Evolutionary conservation across 2,113 vertebrate species (phyloP).

Genomic region (Channa argus): DNA sequence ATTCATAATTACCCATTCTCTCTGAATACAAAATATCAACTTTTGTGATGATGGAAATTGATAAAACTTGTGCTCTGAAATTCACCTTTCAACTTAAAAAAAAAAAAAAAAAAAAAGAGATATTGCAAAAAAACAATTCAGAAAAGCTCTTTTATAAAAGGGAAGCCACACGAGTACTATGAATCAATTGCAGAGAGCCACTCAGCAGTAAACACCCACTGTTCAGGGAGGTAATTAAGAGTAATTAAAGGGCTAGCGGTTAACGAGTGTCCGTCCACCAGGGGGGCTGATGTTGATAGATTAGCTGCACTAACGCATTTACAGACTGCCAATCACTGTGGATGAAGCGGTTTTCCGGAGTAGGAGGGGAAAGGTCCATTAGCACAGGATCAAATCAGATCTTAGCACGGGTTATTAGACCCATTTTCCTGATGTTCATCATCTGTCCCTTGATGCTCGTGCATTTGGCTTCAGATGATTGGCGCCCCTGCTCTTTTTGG

Average conservation of each 20-base stretch:
- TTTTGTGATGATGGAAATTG: background rate
- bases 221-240: constrained; percentile 80
- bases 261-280: constrained; percentile 78
- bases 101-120: background rate
- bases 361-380: constrained; percentile 83
- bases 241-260: constrained; percentile 82
- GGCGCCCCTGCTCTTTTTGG: constrained; percentile 73
- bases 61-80: background rate
- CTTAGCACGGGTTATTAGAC: constrained; percentile 77
- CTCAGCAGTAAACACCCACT: constrained; percentile 73
- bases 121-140: background rate
- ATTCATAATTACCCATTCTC: background rate
- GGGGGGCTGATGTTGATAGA: constrained; percentile 81
- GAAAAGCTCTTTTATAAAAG: constrained; percentile 27
- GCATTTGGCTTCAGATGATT: constrained; percentile 78
- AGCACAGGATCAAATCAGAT: constrained; percentile 82
- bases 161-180: constrained; percentile 7
- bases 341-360: constrained; percentile 83
- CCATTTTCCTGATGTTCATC: constrained; percentile 82
- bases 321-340: constrained; percentile 81
- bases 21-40: background rate
- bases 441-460: constrained; percentile 82
- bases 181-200: constrained; percentile 57
- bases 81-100: constrained; percentile 6
- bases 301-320: constrained; percentile 77